phyloP scores from a whole-genome alignment of 2,113 vertebrate genomes.

The Lepidothrix coronata region DNA sequence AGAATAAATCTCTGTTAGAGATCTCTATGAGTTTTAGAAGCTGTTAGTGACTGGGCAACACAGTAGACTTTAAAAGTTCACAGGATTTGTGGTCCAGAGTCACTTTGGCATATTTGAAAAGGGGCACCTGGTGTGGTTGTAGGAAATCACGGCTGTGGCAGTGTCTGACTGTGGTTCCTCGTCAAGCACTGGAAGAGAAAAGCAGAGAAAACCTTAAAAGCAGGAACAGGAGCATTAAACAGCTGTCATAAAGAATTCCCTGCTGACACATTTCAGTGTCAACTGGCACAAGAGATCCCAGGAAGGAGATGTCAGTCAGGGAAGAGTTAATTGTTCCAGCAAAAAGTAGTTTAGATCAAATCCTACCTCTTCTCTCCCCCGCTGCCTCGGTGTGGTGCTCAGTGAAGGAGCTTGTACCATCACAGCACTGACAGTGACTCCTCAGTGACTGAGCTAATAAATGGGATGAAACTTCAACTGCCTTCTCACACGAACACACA shows the following conservation, averaged over 20 bases:
- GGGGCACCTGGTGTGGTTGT: neutral
- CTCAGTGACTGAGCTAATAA: conserved; percentile 62
- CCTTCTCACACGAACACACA: conserved; percentile 23
- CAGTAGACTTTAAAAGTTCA: neutral
- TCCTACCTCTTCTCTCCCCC: conserved; percentile 35
- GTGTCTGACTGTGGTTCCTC: neutral
- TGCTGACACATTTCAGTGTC: neutral
- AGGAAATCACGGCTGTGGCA: neutral
- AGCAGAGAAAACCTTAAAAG: neutral
- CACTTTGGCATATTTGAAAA: neutral
- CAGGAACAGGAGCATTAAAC: neutral
- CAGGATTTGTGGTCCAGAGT: neutral
- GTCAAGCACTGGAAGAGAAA: neutral
- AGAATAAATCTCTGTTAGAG: neutral
- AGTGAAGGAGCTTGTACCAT: conserved; percentile 7
- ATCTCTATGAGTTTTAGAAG: neutral
- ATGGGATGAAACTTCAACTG: conserved; percentile 73
- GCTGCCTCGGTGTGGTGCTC: neutral
- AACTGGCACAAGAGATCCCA: neutral
- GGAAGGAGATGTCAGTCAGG: neutral
- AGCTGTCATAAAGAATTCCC: conserved; percentile 9
- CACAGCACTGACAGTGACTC: conserved; percentile 36
- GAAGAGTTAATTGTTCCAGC: conserved; percentile 51
- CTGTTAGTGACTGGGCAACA: neutral
- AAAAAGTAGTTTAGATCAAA: conserved; percentile 50